Base-by-base conservation (phyloP, 2,888 invertebrate genomes). In the Trissonchulus latispiculum region DNA sequence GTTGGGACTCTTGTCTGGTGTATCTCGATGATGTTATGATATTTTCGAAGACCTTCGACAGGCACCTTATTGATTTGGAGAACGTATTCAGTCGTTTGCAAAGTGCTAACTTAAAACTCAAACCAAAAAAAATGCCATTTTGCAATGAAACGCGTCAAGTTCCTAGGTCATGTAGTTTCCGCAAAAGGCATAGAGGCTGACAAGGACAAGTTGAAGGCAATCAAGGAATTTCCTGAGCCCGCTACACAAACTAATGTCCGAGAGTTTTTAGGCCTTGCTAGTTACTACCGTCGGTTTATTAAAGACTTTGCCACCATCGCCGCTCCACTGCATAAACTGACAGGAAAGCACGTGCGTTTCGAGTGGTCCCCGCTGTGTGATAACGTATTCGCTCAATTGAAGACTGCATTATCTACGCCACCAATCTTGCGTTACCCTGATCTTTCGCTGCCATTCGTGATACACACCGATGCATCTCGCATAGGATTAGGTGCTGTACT, bases 401-500 rank as follows among this genome's bases (percentile, higher is more conserved):
- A 64, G 64, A 29, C 8, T 29, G 28, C 8, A 15, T 29, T 64
- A 3, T 18, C 15, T n/a, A 28, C 31, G 15, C 31, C 29, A 18
- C 64, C 64, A 8, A 15, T 64, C 15, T 29, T 64, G 28, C 29
- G 29, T 3, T 64, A 64, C 33, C 64, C 64, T 33, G 64, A 64
- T 64, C 8, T 64, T 3, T 15, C 31, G 18, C 15, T 64, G 64
- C 64, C 64, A 48, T 64, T 64, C 28, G 33, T 64, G 8, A 33
- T 64, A 15, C 64, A 64, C 18, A 64, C 64, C 8, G 64, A 64
- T 64, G 64, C 64, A 29, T 64, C 64, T 18, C 8, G 64, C 8
- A 31, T 64, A 15, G 64, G 31, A 8, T 18, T 64, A 8, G 64
- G 64, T 15, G 64, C 64, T 31, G 28, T 64, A 64, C 28, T 64